These are phyloP conservation scores for Sepiola atlantica DNA, from an alignment of 2,888 invertebrate genomes.

Conservation along the genomic window DNA sequence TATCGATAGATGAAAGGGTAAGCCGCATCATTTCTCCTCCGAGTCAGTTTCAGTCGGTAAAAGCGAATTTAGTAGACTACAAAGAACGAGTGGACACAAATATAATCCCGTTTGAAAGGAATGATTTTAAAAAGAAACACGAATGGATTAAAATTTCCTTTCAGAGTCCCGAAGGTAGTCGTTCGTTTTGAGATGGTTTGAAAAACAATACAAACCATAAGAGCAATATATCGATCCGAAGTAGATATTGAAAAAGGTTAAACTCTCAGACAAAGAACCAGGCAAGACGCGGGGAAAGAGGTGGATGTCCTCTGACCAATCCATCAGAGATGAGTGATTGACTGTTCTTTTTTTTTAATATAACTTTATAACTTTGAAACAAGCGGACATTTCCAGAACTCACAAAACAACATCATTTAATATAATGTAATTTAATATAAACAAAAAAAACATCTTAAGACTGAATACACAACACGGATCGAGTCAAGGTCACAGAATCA, in stretches of 20 bases:
- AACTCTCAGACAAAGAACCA: neutral
- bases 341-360: neutral
- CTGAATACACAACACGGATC: neutral
- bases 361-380: neutral
- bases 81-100: neutral
- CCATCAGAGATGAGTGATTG: neutral
- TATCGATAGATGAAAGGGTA: neutral
- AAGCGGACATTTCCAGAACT: neutral
- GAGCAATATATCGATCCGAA: neutral
- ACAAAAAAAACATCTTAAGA: neutral
- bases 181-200: neutral
- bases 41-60: neutral
- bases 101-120: neutral
- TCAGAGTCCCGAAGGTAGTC: neutral
- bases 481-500: neutral
- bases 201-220: neutral
- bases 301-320: neutral
- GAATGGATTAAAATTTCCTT: constrained; percentile 13
- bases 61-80: neutral
- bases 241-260: neutral
- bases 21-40: neutral
- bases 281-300: neutral
- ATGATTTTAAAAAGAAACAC: neutral
- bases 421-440: neutral
- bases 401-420: neutral